These are phyloP conservation scores for Petrolisthes cinctipes DNA, from an alignment of 2,888 invertebrate genomes.

Conservation along the genomic window DNA sequence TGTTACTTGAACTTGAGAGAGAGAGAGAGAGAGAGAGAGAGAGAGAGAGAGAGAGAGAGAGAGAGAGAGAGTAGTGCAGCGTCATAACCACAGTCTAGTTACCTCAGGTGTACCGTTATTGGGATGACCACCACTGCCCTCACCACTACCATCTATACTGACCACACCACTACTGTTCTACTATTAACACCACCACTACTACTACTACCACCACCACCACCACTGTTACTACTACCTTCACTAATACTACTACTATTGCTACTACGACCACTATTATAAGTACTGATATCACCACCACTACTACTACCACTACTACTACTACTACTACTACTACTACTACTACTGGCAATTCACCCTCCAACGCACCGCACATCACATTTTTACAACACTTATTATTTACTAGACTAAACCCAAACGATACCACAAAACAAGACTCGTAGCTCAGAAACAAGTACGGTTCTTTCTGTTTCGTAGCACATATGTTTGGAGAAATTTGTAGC, in stretches of 20 bases:
- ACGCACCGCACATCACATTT: background rate
- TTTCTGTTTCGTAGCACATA: background rate
- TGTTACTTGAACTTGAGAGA: background rate
- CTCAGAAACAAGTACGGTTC: background rate
- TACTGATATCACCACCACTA: background rate
- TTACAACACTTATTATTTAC: background rate
- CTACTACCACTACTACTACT: background rate
- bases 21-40: background rate
- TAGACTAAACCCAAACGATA: background rate
- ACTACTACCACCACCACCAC: background rate
- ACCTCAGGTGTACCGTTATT: background rate
- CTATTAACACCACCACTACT: background rate
- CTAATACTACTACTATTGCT: background rate
- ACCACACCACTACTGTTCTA: background rate
- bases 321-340: background rate
- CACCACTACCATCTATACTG: background rate
- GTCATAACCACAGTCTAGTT: slow-evolving; percentile 15
- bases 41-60: background rate
- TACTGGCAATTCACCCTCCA: background rate
- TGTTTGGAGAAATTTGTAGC: too few relatives aligned
- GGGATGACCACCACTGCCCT: background rate
- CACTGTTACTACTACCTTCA: background rate
- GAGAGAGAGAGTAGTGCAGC: background rate
- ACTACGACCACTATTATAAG: background rate
- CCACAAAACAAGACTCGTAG: background rate